A percentile compares a stretch with the other conserved stretches of the same genome.
Conservation (phyloP, 2,113 vertebrate species). For the Pagrus major region DNA sequence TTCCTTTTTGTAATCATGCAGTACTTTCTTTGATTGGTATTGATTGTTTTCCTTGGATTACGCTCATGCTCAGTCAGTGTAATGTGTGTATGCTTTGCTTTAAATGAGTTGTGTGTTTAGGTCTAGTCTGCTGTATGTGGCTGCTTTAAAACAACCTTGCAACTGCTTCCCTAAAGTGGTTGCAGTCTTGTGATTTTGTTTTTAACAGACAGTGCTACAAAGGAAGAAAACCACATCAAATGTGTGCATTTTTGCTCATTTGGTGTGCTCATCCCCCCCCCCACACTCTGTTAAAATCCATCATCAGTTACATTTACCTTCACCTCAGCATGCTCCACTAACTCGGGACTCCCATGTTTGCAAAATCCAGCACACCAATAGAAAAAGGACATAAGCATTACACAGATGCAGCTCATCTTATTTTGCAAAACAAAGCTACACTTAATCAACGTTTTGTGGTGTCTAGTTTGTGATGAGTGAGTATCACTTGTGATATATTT, state of each 20-base stretch:
- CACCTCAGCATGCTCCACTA: constrained; percentile 60
- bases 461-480: constrained; percentile 22
- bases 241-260: constrained; percentile 31
- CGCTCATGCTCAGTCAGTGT: constrained; percentile 48
- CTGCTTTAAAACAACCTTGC: constrained; percentile 42
- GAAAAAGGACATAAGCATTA: neutral
- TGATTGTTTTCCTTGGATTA: constrained; percentile 16
- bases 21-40: constrained; percentile 42
- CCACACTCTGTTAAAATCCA: neutral
- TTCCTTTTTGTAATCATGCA: constrained; percentile 43
- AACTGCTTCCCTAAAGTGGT: constrained; percentile 2
- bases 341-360: constrained; percentile 15
- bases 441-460: constrained; percentile 32
- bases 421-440: constrained; percentile 48
- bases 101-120: constrained; percentile 50
- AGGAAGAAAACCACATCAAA: constrained; percentile 16
- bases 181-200: constrained; percentile 4
- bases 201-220: constrained; percentile 10
- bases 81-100: constrained; percentile 55
- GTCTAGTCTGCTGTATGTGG: constrained; percentile 59
- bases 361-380: constrained; percentile 12
- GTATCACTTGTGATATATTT: neutral
- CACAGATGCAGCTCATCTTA: constrained; percentile 11
- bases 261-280: constrained; percentile 1
- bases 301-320: constrained; percentile 28